Evolutionary conservation across 2,113 vertebrate genomes (phyloP).

Genomic region (Elanoides forficatus): DNA sequence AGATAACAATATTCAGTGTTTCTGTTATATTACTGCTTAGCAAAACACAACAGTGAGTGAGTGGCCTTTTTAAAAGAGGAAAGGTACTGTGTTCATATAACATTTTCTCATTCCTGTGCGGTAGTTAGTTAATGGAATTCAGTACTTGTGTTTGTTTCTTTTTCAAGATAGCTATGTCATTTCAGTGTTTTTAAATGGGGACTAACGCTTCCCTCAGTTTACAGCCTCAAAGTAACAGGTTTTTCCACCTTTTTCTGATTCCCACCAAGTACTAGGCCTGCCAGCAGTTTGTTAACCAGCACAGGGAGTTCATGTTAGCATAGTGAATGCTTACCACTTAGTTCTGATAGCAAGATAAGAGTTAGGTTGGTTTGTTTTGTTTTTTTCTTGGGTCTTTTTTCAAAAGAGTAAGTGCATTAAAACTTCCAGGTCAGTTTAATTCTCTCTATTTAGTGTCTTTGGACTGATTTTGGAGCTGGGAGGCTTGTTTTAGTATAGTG

Average conservation of each 20-base stretch:
- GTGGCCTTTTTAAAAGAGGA: background rate
- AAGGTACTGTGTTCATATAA: background rate
- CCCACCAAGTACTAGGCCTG: background rate
- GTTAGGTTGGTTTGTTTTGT: background rate
- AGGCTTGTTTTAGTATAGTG: background rate
- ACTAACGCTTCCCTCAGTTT: background rate
- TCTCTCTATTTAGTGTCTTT: background rate
- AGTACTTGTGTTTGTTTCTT: background rate
- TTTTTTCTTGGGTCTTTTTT: background rate
- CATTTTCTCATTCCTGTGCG: background rate
- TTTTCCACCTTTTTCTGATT: background rate
- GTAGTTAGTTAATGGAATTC: background rate
- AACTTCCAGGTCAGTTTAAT: background rate
- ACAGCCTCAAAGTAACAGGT: accelerated
- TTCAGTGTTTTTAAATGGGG: background rate
- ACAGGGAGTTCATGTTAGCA: background rate
- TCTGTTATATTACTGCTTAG: background rate
- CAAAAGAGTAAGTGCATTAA: background rate
- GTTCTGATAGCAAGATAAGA: background rate
- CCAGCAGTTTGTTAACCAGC: accelerated
- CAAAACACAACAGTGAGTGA: background rate
- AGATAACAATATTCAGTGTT: accelerated
- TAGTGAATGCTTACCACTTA: background rate
- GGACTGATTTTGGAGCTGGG: background rate
- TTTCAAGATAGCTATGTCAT: background rate